phyloP scores from a whole-genome alignment of 2,888 invertebrate genomes.

The Willowsia nigromaculata region DNA sequence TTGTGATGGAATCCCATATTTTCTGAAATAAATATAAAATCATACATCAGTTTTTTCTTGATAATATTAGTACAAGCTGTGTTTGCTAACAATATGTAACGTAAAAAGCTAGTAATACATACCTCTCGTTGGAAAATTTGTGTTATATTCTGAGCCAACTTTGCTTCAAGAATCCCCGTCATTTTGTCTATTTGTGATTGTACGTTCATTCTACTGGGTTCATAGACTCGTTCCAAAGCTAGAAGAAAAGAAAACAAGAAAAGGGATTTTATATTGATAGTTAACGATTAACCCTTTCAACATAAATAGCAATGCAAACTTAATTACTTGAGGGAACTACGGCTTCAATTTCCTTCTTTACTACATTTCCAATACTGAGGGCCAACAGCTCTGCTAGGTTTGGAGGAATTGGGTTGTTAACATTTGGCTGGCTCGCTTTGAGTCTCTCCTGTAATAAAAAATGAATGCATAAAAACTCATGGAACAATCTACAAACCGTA shows the following conservation, averaged over 20 bases:
- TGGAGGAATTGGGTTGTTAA: constrained; percentile 71
- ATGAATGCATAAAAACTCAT: not conserved
- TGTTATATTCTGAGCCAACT: constrained; percentile 89
- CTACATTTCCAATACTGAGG: constrained; percentile 79
- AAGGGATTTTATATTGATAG: not conserved
- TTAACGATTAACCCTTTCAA: not conserved
- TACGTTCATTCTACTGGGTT: constrained; percentile 81
- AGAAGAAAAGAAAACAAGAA: not conserved
- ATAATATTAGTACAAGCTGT: too few species aligned
- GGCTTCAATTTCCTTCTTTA: constrained; percentile 83
- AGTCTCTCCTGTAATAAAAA: constrained; percentile 67
- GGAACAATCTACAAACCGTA: too few species aligned
- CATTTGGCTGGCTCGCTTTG: constrained; percentile 47
- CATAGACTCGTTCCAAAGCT: constrained; percentile 76
- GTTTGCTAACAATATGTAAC: too few species aligned
- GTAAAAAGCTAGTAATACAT: constrained; percentile 74
- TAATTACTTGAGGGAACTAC: constrained; percentile 81
- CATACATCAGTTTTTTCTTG: not conserved
- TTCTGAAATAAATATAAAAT: constrained; percentile 12
- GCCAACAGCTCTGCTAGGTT: constrained; percentile 76
- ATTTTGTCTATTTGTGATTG: constrained; percentile 86
- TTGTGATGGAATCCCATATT: constrained; percentile 60
- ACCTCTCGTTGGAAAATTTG: constrained; percentile 91
- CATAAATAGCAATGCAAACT: not conserved
- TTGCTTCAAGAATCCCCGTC: constrained; percentile 86